phyloP scores from a whole-genome alignment of 2,888 invertebrate genomes.

The Mesoligia furuncula region DNA sequence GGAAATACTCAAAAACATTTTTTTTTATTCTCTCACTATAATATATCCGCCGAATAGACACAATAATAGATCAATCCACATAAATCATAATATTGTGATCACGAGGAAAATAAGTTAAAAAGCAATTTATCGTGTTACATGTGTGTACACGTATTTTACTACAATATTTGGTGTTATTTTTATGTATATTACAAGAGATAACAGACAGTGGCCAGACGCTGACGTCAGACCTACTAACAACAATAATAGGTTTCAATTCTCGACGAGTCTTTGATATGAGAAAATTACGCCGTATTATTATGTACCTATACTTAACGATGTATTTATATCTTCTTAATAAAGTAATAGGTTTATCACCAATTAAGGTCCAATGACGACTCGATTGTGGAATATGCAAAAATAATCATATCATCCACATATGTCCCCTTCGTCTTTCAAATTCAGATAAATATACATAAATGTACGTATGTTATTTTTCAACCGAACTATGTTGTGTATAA shows the following conservation, averaged over 20 bases:
- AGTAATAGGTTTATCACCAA: background rate
- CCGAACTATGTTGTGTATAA: background rate
- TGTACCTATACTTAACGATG: background rate
- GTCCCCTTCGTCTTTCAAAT: background rate
- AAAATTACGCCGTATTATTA: background rate
- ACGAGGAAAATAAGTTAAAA: background rate
- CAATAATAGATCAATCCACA: background rate
- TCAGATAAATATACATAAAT: background rate
- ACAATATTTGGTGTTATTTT: background rate
- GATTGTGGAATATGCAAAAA: background rate
- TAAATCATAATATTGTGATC: background rate
- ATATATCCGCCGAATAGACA: background rate
- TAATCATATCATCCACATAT: constrained; percentile 16
- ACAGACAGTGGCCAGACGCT: constrained; percentile 4
- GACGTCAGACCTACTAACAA: constrained; percentile 6
- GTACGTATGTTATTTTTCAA: background rate
- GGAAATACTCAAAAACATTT: background rate
- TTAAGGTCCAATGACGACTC: background rate
- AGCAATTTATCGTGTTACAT: background rate
- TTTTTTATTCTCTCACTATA: background rate
- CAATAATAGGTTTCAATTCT: background rate
- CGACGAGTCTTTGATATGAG: background rate
- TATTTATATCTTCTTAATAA: background rate
- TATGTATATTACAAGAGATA: constrained; percentile 24
- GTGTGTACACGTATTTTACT: too few species aligned